Conservation (phyloP, 2,113 vertebrate genomes). For the Salvelinus alpinus region DNA sequence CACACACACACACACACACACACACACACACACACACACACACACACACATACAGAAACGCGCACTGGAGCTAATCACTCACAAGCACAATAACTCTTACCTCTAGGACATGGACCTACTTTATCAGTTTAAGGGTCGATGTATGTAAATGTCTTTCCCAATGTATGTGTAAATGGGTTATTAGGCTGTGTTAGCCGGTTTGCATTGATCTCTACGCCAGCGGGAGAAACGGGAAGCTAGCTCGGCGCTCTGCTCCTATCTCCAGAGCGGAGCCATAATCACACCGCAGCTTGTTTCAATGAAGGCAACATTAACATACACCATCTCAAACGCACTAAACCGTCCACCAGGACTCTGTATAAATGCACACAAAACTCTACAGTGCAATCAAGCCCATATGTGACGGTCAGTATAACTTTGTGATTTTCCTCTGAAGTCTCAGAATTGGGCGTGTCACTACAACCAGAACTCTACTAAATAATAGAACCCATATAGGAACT, state of each 20-base stretch:
- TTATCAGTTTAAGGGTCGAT: conserved; percentile 64
- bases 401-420: conserved; percentile 49
- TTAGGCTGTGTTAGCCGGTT: conserved; percentile 74
- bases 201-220: conserved; percentile 76
- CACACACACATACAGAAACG: conserved; percentile 14
- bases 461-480: conserved; percentile 15
- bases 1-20: not conserved
- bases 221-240: conserved; percentile 56
- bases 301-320: conserved; percentile 74
- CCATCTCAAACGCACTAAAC: conserved; percentile 61
- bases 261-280: conserved; percentile 68
- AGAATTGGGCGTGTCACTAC: conserved; percentile 27
- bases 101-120: conserved; percentile 61
- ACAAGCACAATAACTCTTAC: conserved; percentile 57
- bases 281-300: conserved; percentile 74
- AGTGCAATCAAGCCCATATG: conserved; percentile 59
- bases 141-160: conserved; percentile 73
- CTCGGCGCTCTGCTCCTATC: conserved; percentile 57
- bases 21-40: conserved; percentile 25
- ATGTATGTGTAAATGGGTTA: conserved; percentile 74
- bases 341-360: conserved; percentile 40
- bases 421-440: conserved; percentile 34
- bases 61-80: conserved; percentile 57
- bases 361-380: conserved; percentile 43
- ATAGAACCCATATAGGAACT: not conserved